Evolutionary conservation across 1,140 invertebrate species (phyloP), one percentile per base, ranked within the genome.

Genomic region (Cyphomyrmex costatus): DNA sequence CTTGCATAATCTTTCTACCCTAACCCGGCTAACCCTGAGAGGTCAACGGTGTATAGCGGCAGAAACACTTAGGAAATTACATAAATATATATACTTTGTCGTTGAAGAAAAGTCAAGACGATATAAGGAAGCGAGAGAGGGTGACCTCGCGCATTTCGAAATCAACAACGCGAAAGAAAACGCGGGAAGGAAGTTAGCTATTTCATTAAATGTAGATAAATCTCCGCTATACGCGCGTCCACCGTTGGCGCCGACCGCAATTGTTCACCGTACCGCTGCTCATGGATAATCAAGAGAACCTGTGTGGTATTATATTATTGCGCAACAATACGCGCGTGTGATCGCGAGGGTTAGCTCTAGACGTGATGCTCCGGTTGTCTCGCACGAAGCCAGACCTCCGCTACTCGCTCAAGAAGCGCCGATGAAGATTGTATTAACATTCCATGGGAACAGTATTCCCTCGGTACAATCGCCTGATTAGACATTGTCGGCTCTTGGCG

Each of bases 391-490:
- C 21, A 71, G 51, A 89, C 66, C 65, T 78, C 36, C 19, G 3
- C 16, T 2, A 14, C n/a, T 85, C 63, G 70, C 70, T 49, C 53
- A 74, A 79, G 82, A 85, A 89, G 85, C 88, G 63, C 77, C 80
- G 86, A 80, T 82, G 87, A 88, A 88, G 92, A 92, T 93, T 89
- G 89, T 92, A 93, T 94, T 93, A 93, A 94, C 90, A 93, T 93
- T 93, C 92, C 91, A 93, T 92, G 92, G 92, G 92, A 93, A 93
- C 91, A 92, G 92, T 94, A 93, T 93, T 93, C 91, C 90, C 91
- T 87, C 85, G 82, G 79, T 19, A 89, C 80, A 88, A 90, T 88
- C 89, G 89, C 86, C 77, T 88, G 86, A 90, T 90, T 90, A 90
- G 86, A 84, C 80, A 73, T 79, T 78, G 85, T 79, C 58, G 85